These are phyloP conservation scores for Drosophila baimaii DNA, from an alignment of 1,140 invertebrate species.

Conservation along the genomic window DNA sequence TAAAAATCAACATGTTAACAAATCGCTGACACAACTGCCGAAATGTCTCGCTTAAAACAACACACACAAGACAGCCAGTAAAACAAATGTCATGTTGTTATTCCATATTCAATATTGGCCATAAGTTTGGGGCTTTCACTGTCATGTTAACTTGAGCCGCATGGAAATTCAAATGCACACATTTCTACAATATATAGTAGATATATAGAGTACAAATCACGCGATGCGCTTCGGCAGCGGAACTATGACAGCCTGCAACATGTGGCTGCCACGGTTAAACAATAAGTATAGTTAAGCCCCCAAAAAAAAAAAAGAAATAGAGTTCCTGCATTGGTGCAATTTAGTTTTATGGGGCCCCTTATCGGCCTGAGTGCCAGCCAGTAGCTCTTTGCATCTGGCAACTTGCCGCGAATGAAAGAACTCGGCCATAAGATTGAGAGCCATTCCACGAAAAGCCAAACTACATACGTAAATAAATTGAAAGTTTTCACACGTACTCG, in stretches of 20 bases:
- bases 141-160: slow-evolving; percentile 51
- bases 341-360: slow-evolving; percentile 44
- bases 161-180: slow-evolving; percentile 33
- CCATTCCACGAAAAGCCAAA: slow-evolving; percentile 10
- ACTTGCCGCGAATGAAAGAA: slow-evolving; percentile 17
- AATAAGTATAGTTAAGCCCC: slow-evolving; percentile 15
- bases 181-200: slow-evolving; percentile 11
- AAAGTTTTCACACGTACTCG: slow-evolving; percentile 48
- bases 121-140: slow-evolving; percentile 51
- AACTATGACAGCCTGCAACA: slow-evolving; percentile 42
- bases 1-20: slow-evolving; percentile 3
- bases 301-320: background rate
- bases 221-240: slow-evolving; percentile 44
- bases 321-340: slow-evolving; percentile 37
- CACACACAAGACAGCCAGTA: slow-evolving; percentile 32
- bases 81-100: slow-evolving; percentile 50
- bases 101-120: slow-evolving; percentile 47
- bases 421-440: slow-evolving; percentile 19
- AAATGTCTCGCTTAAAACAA: background rate
- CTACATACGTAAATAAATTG: slow-evolving; percentile 46
- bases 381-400: slow-evolving; percentile 22
- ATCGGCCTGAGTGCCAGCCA: slow-evolving; percentile 14
- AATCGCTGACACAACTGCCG: background rate
- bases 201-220: slow-evolving; percentile 40
- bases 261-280: slow-evolving; percentile 30